phyloP scores from a whole-genome alignment of 1,140 invertebrate genomes.

The Camponotus pennsylvanicus region DNA sequence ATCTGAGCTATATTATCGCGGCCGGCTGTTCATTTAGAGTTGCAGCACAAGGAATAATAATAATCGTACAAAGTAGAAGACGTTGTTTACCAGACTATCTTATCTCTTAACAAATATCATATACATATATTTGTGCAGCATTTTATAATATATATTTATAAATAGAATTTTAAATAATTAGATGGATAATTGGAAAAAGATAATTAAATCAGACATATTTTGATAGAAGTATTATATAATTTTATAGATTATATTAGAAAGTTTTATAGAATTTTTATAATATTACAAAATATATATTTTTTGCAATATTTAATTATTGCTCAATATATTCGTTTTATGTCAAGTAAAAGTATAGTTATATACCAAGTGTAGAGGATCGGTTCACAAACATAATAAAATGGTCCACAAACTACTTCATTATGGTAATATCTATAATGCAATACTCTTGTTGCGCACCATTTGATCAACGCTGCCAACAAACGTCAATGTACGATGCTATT shows the following conservation, averaged over 20 bases:
- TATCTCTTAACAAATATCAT: not conserved
- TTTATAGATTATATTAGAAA: not conserved
- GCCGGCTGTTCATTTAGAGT: conserved; percentile 23
- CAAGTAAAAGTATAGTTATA: not conserved
- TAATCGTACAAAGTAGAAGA: not conserved
- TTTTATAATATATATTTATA: not conserved
- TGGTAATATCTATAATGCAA: conserved; percentile 43
- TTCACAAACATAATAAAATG: not conserved
- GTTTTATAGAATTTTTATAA: not conserved
- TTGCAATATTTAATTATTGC: not conserved
- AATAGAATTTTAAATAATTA: not conserved
- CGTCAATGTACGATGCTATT: conserved; percentile 57
- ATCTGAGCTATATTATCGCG: conserved; percentile 62
- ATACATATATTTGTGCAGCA: not conserved
- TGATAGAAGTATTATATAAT: not conserved
- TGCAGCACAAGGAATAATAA: conserved; percentile 38
- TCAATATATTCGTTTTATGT: not conserved
- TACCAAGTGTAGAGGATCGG: not conserved
- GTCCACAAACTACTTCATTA: conserved; percentile 37
- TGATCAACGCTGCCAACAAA: conserved; percentile 2
- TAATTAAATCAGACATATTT: not conserved
- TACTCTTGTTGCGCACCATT: conserved; percentile 34
- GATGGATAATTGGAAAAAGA: not conserved
- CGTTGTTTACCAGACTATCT: not conserved
- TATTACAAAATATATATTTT: not conserved